Evolutionary conservation across 2,113 vertebrate species (phyloP).

Genomic region (human): GRCh38 chrX:27083001-27083500

Average conservation of each 20-base stretch:
- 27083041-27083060: constrained; percentile 33
- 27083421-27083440: not conserved
- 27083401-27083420: not conserved
- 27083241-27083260: constrained; percentile 16
- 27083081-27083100: constrained; percentile 38
- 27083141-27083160: not conserved
- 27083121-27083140: constrained; percentile 36
- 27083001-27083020: constrained; percentile 22
- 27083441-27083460: constrained; percentile 6
- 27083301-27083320: not conserved
- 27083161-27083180: constrained; percentile 26
- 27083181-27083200: not conserved
- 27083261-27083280: not conserved
- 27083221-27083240: constrained; percentile 29
- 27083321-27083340: constrained; percentile 10
- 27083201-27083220: not conserved
- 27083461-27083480: not conserved
- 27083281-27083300: not conserved
- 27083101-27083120: constrained; percentile 19
- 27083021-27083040: constrained; percentile 34
- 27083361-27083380: not conserved
- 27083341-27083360: not conserved
- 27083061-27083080: not conserved
- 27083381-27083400: not conserved
- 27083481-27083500: not conserved